Evolutionary conservation across 2,113 vertebrate genomes (phyloP).

Genomic region (Equus przewalskii): DNA sequence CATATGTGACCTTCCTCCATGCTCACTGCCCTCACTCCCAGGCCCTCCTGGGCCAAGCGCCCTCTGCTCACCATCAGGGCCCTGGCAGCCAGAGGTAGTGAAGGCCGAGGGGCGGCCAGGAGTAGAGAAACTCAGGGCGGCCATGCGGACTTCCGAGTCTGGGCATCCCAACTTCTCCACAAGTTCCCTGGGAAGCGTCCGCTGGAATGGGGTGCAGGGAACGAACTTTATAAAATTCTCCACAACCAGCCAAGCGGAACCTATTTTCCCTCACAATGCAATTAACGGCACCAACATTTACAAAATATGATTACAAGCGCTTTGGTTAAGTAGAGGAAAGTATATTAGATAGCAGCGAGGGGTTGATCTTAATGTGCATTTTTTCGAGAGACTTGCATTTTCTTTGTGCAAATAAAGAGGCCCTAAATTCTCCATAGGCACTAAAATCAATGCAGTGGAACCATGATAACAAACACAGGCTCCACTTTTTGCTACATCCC

Average conservation of each 20-base stretch:
- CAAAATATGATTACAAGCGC: slow-evolving; percentile 99
- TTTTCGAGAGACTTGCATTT: slow-evolving; percentile 99
- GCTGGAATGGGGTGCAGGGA: slow-evolving; percentile 90
- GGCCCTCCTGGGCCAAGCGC: accelerated
- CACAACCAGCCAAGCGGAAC: slow-evolving; percentile 95
- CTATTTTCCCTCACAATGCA: slow-evolving; percentile 99
- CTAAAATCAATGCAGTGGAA: slow-evolving; percentile 99
- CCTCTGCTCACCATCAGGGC: background rate
- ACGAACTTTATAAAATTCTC: slow-evolving; percentile 99
- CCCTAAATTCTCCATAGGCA: slow-evolving; percentile 99
- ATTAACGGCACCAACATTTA: slow-evolving; percentile 99
- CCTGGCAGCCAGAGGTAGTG: background rate
- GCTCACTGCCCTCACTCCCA: background rate
- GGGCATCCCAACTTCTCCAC: slow-evolving; percentile 86
- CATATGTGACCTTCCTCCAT: accelerated
- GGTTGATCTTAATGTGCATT: slow-evolving; percentile 99
- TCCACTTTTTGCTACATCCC: slow-evolving; percentile 94
- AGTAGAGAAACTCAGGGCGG: background rate
- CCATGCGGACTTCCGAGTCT: background rate
- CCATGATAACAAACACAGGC: slow-evolving; percentile 99
- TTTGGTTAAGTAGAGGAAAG: slow-evolving; percentile 99
- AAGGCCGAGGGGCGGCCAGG: background rate
- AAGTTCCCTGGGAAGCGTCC: slow-evolving; percentile 89
- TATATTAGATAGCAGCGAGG: slow-evolving; percentile 99
- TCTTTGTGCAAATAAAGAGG: slow-evolving; percentile 99